These are phyloP conservation scores for Drepana arcuata DNA, from an alignment of 1,140 invertebrate genomes.

Conservation along the genomic window DNA sequence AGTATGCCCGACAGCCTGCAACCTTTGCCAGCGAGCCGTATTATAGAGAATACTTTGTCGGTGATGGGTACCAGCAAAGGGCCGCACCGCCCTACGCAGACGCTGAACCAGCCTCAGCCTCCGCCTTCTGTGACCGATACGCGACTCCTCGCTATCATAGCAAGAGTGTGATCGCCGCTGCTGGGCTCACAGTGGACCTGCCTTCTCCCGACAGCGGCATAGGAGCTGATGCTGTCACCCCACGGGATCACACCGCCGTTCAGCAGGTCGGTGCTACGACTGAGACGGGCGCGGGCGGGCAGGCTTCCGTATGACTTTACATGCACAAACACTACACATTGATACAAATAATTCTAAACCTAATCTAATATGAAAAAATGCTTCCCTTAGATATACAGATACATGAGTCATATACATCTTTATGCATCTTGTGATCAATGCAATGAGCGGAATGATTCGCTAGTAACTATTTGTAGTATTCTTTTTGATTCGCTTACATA, in stretches of 20 bases:
- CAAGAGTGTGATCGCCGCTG: conserved; percentile 73
- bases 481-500: too few species aligned
- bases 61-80: conserved; percentile 60
- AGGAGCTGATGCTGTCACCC: conserved; percentile 91
- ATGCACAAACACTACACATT: conserved; percentile 26
- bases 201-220: conserved; percentile 94
- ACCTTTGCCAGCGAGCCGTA: conserved; percentile 61
- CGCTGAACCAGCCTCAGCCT: conserved; percentile 44
- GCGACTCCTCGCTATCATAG: conserved; percentile 63
- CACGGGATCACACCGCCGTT: conserved; percentile 87
- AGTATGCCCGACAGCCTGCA: conserved; percentile 51
- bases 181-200: conserved; percentile 90
- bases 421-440: too few species aligned
- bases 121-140: conserved; percentile 60
- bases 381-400: too few species aligned
- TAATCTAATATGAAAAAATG: too few species aligned
- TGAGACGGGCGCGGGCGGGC: conserved; percentile 49
- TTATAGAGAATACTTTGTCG: conserved; percentile 68
- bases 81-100: conserved; percentile 58
- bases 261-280: conserved; percentile 83
- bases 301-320: too few species aligned
- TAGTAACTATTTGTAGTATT: too few species aligned
- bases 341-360: conserved; percentile 17
- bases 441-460: too few species aligned
- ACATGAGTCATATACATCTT: too few species aligned